phyloP scores from a whole-genome alignment of 1,140 invertebrate species.

The Aethina tumida region DNA sequence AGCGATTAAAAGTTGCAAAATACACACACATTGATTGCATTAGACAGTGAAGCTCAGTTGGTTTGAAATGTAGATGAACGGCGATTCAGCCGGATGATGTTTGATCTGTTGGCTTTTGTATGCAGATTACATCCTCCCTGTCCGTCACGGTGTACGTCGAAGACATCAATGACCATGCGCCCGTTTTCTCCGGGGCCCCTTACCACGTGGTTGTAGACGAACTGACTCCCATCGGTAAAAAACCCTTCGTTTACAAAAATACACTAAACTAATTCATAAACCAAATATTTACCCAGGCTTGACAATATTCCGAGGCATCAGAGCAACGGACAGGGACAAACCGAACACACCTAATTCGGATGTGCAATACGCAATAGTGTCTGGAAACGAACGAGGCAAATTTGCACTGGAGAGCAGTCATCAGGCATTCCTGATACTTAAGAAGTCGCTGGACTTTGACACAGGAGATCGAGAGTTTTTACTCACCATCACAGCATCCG shows the following conservation, averaged over 20 bases:
- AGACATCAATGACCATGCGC: conserved; percentile 73
- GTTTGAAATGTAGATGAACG: too few species aligned
- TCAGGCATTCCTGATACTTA: conserved; percentile 60
- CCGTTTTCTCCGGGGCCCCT: conserved; percentile 61
- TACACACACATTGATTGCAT: too few species aligned
- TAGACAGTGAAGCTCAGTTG: too few species aligned
- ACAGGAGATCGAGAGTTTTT: conserved; percentile 63
- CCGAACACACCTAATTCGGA: conserved; percentile 84
- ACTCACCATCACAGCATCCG: conserved; percentile 65
- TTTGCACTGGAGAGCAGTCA: conserved; percentile 71
- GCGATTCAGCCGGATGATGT: too few species aligned
- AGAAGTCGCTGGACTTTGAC: conserved; percentile 68
- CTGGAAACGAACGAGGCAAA: conserved; percentile 62
- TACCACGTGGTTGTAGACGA: conserved; percentile 72
- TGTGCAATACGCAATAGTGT: conserved; percentile 70
- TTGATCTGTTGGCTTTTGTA: too few species aligned
- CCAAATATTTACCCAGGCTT: conserved; percentile 45
- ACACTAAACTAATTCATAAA: conserved; percentile 1
- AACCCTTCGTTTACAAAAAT: not conserved
- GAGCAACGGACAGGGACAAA: conserved; percentile 71
- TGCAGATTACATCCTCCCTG: conserved; percentile 62
- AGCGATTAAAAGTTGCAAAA: too few species aligned
- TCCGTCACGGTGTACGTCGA: conserved; percentile 78
- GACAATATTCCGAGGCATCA: conserved; percentile 71
- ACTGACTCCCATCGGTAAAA: conserved; percentile 60